These are phyloP conservation scores for Poicephalus meyeri DNA, from an alignment of 2,113 vertebrate species.

Conservation along the genomic window DNA sequence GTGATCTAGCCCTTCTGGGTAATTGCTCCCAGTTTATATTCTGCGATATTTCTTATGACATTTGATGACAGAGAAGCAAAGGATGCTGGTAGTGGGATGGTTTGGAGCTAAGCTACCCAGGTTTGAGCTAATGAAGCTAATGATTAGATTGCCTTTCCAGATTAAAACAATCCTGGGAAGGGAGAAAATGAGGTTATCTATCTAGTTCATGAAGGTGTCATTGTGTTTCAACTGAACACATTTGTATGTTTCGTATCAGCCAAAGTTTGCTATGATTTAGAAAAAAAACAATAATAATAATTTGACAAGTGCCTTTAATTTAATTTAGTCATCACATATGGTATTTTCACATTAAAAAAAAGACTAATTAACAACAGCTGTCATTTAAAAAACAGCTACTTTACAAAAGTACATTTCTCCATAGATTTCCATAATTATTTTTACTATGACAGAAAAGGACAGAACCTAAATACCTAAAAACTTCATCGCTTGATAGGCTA, in stretches of 20 bases:
- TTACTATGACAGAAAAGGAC: conserved; percentile 8
- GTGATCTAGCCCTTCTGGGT: no score
- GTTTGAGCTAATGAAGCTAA: not conserved
- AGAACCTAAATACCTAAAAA: conserved; percentile 36
- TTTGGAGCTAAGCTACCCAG: not conserved
- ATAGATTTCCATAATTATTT: conserved; percentile 36
- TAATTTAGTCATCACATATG: conserved; percentile 16
- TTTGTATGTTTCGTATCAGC: not conserved
- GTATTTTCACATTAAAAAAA: conserved; percentile 47
- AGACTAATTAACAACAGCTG: conserved; percentile 39
- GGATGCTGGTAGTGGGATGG: not conserved
- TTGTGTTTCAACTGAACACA: not conserved
- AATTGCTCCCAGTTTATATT: no score
- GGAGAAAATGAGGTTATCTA: not conserved
- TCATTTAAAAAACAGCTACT: conserved; percentile 23
- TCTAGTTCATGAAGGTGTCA: not conserved
- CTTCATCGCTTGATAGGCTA: not conserved
- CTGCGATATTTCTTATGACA: not conserved
- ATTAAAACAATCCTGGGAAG: not conserved
- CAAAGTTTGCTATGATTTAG: not conserved
- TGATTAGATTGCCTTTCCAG: not conserved
- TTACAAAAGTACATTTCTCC: conserved; percentile 20
- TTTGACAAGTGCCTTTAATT: conserved; percentile 21
- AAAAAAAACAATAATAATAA: not conserved
- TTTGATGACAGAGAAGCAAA: not conserved